Base-by-base conservation (phyloP, 2,797 vertebrate genomes). In the Nyctalus aviator region DNA sequence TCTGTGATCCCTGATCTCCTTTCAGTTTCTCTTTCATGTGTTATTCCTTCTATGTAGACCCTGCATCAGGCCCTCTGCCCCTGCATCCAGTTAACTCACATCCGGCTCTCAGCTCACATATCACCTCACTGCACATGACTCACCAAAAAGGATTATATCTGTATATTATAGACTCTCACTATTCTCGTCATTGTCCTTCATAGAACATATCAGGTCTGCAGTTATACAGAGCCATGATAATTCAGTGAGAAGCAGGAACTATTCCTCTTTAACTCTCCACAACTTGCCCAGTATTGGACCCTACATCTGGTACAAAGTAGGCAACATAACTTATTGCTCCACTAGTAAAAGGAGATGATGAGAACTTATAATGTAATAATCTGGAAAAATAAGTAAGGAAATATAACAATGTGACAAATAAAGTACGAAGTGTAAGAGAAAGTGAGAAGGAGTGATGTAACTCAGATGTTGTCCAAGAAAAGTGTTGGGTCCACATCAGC, bases 11-110 rank as follows among this genome's bases (percentile, higher is more conserved):
- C 32, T 7, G 0, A 8, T 25, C 27, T 64, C 55, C 37, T 68
- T 57, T 55, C 10, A 48, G 79, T 14, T 53, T 17, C 30, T 25
- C 64, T 77, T 41, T 8, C 8, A 14, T 8, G 20, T 17, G 5
- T 62, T 62, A 21, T 27, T 44, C 32, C 46, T 92, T 53, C 35
- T 32, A 37, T 55, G 44, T 1, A 76, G 8, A 21, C 21, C 20
- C 27, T 4, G 21, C 9, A 0, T 6, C 2, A 23, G 41, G 46
- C 21, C 30, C 5, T 55, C 25, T 0, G 5, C 20, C 11, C 64
- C 12, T 55, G 76, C 37, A 32, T 12, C 8, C 11, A 44, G n/a
- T 25, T 14, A 75, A 44, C 71, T 15, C 25, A 46, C 41, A 12
- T 30, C 35, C 68, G 48, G 62, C 30, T 78, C 57, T 64, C 27